Percentiles rank a stretch among this genome's conserved stretches.
Evolutionary conservation across 2,113 vertebrate genomes (phyloP).

Genomic region (Callopanchax toddi): DNA sequence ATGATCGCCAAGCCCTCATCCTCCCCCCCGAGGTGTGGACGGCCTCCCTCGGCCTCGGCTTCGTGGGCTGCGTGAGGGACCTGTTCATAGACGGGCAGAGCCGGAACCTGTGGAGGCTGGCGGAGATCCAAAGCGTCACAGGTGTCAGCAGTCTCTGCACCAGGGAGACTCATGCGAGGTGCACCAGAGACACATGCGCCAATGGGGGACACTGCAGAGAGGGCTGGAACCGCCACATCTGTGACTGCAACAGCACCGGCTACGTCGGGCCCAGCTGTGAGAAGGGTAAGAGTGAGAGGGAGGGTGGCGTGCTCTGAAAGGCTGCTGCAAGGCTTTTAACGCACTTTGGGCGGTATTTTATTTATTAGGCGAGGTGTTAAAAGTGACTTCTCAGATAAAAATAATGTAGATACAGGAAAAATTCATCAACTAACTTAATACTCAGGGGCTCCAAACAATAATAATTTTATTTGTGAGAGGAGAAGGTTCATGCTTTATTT

Average conservation of each 20-base stretch:
- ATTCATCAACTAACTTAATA: constrained; percentile 25
- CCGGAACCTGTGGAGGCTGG: constrained; percentile 86
- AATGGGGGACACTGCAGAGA: constrained; percentile 87
- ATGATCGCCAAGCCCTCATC: constrained; percentile 80
- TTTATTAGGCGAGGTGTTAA: constrained; percentile 50
- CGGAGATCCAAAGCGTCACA: constrained; percentile 81
- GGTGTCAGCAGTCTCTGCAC: constrained; percentile 88
- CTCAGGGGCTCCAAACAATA: constrained; percentile 17
- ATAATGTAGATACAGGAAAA: constrained; percentile 27
- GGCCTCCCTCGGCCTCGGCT: constrained; percentile 86
- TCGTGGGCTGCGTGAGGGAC: constrained; percentile 91
- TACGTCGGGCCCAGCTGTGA: constrained; percentile 88
- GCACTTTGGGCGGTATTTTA: constrained; percentile 56
- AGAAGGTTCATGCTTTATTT: constrained; percentile 12
- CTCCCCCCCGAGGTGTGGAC: constrained; percentile 91
- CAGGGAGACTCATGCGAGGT: constrained; percentile 86
- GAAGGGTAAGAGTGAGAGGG: constrained; percentile 79
- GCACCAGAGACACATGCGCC: constrained; percentile 83
- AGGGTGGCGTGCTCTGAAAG: constrained; percentile 21
- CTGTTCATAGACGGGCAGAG: constrained; percentile 92
- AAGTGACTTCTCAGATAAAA: constrained; percentile 32
- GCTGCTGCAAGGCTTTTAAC: constrained; percentile 61
- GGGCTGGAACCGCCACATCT: constrained; percentile 93
- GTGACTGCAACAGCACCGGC: constrained; percentile 89
- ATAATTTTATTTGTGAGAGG: constrained; percentile 31